Evolutionary conservation across 2,888 invertebrate species (phyloP), one percentile per base, ranked within the genome.

Genomic region (Carpatolechia fugitivella): DNA sequence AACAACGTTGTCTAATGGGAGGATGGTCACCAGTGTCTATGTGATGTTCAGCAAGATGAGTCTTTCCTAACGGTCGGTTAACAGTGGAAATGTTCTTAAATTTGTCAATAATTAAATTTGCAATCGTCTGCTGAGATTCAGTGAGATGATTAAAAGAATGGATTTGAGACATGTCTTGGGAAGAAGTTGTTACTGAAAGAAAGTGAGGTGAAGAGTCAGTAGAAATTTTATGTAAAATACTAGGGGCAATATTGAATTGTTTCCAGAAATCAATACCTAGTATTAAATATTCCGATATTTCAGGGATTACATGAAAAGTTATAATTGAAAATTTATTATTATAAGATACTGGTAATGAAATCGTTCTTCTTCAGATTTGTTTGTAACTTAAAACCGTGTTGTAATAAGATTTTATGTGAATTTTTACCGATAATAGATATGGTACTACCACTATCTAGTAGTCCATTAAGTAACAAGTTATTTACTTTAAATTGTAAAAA

Each of bases 1-100:
- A 66, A 14, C 52, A 59, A 0, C 63, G 49, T 38, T 66, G 64
- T 13, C 59, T 47, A 16, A 63, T 60, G 6, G 63, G 64, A 3
- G 18, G 30, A 33, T 56, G 44, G 16, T 62, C 61, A 0, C 60
- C 64, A 13, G 38, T 38, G 16, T 51, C 38, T 3, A 38, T 38
- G 7, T 13, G 36, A 7, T 51, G 38, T 36, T 36, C 36, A 8
- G 13, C 29, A 10, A 35, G 7, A 16, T 33, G 8, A 10, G 38
- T 51, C 1, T 18, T n/a, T 2, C 31, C 48, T 16, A 48, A 11
- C 1, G 33, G 18, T 14, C 10, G 16, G 1, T 2, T 33, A 1
- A 38, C 50, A 4, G 24, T 29, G 1, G 50, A 51, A 8, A 51
- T 51, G 4, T 38, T 38, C 14, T 29, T 36, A 29, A 51, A 51